Percentiles rank a stretch among this genome's conserved stretches.
Evolutionary conservation across 2,888 invertebrate species (phyloP).

Genomic region (Micoletzkya japonica): DNA sequence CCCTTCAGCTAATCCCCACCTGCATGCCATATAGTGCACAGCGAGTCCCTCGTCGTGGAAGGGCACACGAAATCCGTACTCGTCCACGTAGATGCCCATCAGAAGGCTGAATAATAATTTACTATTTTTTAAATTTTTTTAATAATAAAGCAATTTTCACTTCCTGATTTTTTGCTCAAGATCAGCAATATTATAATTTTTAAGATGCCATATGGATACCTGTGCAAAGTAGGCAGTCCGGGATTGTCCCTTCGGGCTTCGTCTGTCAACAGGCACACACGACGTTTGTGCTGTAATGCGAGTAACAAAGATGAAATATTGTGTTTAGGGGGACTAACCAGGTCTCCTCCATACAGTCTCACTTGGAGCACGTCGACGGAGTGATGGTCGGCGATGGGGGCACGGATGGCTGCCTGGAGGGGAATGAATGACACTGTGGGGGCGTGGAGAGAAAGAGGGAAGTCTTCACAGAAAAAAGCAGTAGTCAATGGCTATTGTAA

Average conservation of each 20-base stretch:
- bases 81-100: conserved; percentile 66
- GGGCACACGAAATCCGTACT: conserved; percentile 68
- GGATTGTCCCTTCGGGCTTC: conserved; percentile 68
- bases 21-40: conserved; percentile 69
- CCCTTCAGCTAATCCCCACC: no score
- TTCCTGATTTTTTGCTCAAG: background rate
- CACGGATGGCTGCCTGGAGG: conserved; percentile 68
- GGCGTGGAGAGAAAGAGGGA: background rate
- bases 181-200: background rate
- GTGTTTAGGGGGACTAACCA: conserved; percentile 58
- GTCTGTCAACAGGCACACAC: conserved; percentile 66
- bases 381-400: conserved; percentile 66
- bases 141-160: background rate
- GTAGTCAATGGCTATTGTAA: background rate
- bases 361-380: conserved; percentile 67
- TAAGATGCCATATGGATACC: conserved; percentile 51
- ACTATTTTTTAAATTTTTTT: conserved; percentile 2
- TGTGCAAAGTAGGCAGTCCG: conserved; percentile 68
- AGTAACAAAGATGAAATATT: background rate
- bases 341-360: conserved; percentile 67
- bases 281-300: conserved; percentile 65
- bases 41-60: conserved; percentile 66
- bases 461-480: background rate
- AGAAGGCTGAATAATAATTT: conserved; percentile 34
- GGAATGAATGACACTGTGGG: conserved; percentile 63